A percentile compares a stretch with the other conserved stretches of the same genome.
Evolutionary conservation across 2,113 vertebrate species (phyloP).

Genomic region (Geococcyx californianus): DNA sequence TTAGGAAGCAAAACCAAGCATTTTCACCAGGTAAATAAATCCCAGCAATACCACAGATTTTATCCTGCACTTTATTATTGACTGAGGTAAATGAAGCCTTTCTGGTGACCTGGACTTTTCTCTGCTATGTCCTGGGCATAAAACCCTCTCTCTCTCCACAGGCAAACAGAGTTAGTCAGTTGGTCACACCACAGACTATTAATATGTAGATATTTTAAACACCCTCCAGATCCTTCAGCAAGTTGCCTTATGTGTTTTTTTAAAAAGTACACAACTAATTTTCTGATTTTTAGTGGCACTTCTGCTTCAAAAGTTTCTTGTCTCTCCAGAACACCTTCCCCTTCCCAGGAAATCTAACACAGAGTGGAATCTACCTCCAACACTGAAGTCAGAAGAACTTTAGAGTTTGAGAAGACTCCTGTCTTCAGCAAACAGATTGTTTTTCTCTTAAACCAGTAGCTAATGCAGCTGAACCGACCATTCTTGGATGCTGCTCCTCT

Average conservation of each 20-base stretch:
- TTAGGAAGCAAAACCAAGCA: not conserved
- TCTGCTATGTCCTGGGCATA: not conserved
- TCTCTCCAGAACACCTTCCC: not conserved
- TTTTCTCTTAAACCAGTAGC: not conserved
- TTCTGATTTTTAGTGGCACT: not conserved
- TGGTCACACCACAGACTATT: conserved; percentile 3
- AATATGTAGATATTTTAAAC: not conserved
- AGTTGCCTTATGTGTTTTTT: not conserved
- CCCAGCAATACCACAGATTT: not conserved
- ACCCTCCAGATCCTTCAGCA: not conserved
- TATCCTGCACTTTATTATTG: not conserved
- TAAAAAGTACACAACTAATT: not conserved
- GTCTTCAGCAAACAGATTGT: not conserved
- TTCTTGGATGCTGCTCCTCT: not conserved
- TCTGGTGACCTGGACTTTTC: not conserved
- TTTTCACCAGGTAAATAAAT: not conserved
- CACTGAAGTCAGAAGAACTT: not conserved
- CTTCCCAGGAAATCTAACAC: not conserved
- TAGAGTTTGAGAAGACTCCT: not conserved
- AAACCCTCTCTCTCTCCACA: not conserved
- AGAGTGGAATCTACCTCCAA: not conserved
- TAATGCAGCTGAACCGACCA: not conserved
- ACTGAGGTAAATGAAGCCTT: not conserved
- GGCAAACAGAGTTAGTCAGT: not conserved
- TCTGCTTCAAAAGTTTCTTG: not conserved